Percentiles rank a stretch among this genome's conserved stretches.
Evolutionary conservation across 2,888 invertebrate species (phyloP).

Genomic region (Gibbula magus): DNA sequence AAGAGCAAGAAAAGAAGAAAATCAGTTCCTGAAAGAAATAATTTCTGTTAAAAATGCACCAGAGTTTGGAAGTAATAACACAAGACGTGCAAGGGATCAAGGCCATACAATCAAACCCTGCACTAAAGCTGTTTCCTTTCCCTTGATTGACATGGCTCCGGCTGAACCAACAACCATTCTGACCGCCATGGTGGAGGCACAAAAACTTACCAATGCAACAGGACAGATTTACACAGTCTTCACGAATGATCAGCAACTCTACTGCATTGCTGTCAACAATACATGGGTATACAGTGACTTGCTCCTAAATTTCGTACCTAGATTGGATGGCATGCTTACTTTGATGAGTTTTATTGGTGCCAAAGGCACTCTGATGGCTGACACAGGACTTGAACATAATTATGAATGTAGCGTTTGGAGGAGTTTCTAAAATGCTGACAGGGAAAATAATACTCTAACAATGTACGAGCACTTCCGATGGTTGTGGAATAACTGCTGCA

Average conservation of each 20-base stretch:
- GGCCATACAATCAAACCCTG: neutral
- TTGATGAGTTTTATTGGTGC: neutral
- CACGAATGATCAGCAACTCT: neutral
- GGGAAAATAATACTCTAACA: constrained; percentile 9
- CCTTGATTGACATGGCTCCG: neutral
- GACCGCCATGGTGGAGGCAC: neutral
- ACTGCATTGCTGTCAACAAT: neutral
- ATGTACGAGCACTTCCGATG: constrained; percentile 26
- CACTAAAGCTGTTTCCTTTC: neutral
- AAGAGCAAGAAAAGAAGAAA: no score
- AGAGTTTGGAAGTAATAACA: no score
- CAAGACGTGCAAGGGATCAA: no score
- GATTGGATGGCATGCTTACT: neutral
- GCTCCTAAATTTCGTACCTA: neutral
- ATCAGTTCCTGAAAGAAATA: no score
- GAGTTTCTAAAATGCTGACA: neutral
- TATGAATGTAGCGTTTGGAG: neutral
- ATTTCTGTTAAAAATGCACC: no score
- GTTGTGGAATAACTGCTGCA: constrained; percentile 30
- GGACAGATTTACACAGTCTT: neutral
- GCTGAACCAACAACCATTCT: neutral
- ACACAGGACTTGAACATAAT: neutral
- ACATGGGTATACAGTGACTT: neutral
- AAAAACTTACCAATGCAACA: neutral
- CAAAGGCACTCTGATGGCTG: neutral